A percentile compares a stretch with the other conserved stretches of the same genome.
These are phyloP conservation scores for Stenoptilia bipunctidactyla DNA, from an alignment of 2,888 invertebrate genomes.

Conservation along the genomic window DNA sequence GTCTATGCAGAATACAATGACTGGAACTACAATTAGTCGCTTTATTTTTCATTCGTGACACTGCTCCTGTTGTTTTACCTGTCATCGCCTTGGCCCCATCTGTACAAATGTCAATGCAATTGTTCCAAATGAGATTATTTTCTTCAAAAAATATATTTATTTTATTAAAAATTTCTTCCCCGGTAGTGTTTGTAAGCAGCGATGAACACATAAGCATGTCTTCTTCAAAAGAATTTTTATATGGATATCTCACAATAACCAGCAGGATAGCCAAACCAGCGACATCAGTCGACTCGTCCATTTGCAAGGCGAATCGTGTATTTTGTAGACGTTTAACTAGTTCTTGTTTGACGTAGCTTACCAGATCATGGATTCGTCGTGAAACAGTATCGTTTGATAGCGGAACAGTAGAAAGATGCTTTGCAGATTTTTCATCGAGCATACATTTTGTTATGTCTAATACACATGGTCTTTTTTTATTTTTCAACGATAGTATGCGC, in stretches of 20 bases:
- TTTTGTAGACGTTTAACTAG: slow-evolving; percentile 20
- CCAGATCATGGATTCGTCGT: slow-evolving; percentile 25
- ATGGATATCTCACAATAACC: slow-evolving; percentile 24
- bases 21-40: slow-evolving; percentile 21
- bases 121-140: slow-evolving; percentile 16
- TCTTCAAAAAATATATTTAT: slow-evolving; percentile 18
- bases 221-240: slow-evolving; percentile 22
- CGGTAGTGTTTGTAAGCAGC: slow-evolving; percentile 20
- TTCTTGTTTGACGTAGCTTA: slow-evolving; percentile 22
- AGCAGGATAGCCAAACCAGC: slow-evolving; percentile 23
- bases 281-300: slow-evolving; percentile 21
- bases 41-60: slow-evolving; percentile 19
- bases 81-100: slow-evolving; percentile 21
- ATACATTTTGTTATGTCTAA: slow-evolving; percentile 22
- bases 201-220: slow-evolving; percentile 21
- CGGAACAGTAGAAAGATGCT: slow-evolving; percentile 23
- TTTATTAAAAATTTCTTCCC: slow-evolving; percentile 19
- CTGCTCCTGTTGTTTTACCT: slow-evolving; percentile 16
- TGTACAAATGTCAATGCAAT: slow-evolving; percentile 14
- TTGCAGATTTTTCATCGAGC: slow-evolving; percentile 24
- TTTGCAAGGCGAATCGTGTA: slow-evolving; percentile 20
- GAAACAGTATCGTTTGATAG: slow-evolving; percentile 27
- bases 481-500: slow-evolving; percentile 19
- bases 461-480: slow-evolving; percentile 22
- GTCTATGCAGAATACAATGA: slow-evolving; percentile 19